Evolutionary conservation across 2,113 vertebrate genomes (phyloP).

Genomic region (Amblyopsis rosae): DNA sequence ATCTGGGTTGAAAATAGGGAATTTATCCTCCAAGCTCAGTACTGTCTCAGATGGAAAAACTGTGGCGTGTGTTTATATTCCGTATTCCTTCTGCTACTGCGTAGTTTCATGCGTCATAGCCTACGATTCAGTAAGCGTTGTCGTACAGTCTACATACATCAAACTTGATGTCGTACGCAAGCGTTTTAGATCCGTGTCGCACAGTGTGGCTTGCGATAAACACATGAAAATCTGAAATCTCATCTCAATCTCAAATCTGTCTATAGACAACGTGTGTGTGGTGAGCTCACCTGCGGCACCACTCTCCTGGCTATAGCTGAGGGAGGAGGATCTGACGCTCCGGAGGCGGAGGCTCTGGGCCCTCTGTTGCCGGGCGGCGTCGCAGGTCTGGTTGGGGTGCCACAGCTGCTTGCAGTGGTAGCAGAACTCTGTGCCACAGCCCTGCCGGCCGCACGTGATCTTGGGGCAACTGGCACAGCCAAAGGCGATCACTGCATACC

Average conservation of each 20-base stretch:
- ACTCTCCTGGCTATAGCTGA: constrained; percentile 97
- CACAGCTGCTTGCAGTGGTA: constrained; percentile 99
- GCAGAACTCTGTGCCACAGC: constrained; percentile 97
- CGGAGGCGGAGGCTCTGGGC: constrained; percentile 89
- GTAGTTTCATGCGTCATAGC: no score
- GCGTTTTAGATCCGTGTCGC: background rate
- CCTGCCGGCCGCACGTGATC: constrained; percentile 92
- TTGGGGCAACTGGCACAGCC: constrained; percentile 99
- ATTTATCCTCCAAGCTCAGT: background rate
- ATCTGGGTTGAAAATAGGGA: background rate
- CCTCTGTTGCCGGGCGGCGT: constrained; percentile 93
- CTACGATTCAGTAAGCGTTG: no score
- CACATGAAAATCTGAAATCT: background rate
- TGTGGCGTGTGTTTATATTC: no score
- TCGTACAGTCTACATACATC: no score
- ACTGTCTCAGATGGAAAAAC: no score
- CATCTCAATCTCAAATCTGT: background rate
- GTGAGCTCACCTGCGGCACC: constrained; percentile 86
- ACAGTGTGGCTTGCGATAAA: background rate
- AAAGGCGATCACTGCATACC: constrained; percentile 96
- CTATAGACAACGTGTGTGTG: background rate
- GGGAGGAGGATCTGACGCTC: constrained; percentile 91
- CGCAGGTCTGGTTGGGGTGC: constrained; percentile 98
- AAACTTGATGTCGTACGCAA: no score
- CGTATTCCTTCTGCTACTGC: no score